Percentiles rank a stretch among this genome's conserved stretches.
Evolutionary conservation across 1,140 invertebrate species (phyloP).

Genomic region (Meloidogyne hapla): DNA sequence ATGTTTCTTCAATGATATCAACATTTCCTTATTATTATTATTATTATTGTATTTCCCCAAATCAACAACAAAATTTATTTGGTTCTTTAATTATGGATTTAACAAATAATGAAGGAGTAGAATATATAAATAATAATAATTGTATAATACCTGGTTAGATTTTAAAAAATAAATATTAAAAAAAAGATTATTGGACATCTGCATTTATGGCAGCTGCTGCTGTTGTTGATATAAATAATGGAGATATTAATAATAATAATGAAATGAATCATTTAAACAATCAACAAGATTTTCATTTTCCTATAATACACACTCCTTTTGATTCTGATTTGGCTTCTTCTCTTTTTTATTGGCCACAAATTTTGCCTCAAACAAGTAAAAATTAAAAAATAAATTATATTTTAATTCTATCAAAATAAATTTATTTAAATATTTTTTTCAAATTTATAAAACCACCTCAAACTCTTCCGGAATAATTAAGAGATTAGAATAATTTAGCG

Average conservation of each 20-base stretch:
- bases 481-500: too few relatives aligned
- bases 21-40: background rate
- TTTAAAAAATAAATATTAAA: background rate
- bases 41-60: conserved; percentile 3
- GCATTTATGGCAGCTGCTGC: background rate
- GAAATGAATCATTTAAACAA: background rate
- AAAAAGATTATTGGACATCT: conserved; percentile 2
- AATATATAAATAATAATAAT: background rate
- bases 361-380: background rate
- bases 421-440: too few relatives aligned
- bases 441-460: too few relatives aligned
- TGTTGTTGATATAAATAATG: background rate
- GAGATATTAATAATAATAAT: background rate
- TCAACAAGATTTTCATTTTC: background rate
- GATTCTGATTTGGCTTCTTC: background rate
- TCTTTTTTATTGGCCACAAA: background rate
- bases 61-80: conserved; percentile 2
- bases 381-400: background rate
- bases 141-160: background rate
- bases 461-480: too few relatives aligned
- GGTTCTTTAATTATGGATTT: conserved; percentile 6
- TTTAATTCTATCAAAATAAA: too few relatives aligned
- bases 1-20: background rate
- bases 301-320: background rate
- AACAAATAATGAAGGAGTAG: background rate